phyloP scores from a whole-genome alignment of 2,113 vertebrate genomes.

The Tamias sibiricus region DNA sequence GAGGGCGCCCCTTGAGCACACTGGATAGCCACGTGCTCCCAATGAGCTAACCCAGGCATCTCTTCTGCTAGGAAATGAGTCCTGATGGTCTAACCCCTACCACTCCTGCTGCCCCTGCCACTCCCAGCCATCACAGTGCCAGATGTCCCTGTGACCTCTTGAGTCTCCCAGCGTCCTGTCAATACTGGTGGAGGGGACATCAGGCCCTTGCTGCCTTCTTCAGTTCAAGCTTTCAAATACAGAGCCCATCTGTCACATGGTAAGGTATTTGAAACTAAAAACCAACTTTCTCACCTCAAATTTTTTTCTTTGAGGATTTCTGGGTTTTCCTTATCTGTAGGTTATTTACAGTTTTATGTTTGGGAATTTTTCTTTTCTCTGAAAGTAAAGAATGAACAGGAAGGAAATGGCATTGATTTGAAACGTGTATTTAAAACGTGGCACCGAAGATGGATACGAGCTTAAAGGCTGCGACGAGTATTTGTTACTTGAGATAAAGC shows the following conservation, averaged over 20 bases:
- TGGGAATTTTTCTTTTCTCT: background rate
- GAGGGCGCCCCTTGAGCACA: background rate
- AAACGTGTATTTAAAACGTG: background rate
- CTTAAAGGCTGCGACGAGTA: background rate
- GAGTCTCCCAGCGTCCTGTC: background rate
- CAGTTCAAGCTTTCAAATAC: background rate
- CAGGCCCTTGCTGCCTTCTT: background rate
- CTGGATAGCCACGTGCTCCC: background rate
- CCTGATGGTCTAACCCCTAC: background rate
- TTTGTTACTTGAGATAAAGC: background rate
- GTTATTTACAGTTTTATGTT: background rate
- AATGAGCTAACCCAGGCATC: background rate
- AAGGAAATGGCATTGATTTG: background rate
- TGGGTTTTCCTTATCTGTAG: background rate
- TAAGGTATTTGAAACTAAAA: background rate
- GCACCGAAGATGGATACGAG: background rate
- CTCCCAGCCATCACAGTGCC: accelerated
- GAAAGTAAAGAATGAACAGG: background rate
- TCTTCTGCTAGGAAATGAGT: background rate
- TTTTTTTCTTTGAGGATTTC: background rate
- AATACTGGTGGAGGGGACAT: background rate
- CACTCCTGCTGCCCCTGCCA: accelerated
- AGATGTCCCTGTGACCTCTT: accelerated
- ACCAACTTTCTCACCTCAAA: background rate
- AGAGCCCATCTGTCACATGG: background rate